Percentiles rank a stretch among this genome's conserved stretches.
phyloP scores from a whole-genome alignment of 2,797 vertebrate genomes.

The Spea hammondii region DNA sequence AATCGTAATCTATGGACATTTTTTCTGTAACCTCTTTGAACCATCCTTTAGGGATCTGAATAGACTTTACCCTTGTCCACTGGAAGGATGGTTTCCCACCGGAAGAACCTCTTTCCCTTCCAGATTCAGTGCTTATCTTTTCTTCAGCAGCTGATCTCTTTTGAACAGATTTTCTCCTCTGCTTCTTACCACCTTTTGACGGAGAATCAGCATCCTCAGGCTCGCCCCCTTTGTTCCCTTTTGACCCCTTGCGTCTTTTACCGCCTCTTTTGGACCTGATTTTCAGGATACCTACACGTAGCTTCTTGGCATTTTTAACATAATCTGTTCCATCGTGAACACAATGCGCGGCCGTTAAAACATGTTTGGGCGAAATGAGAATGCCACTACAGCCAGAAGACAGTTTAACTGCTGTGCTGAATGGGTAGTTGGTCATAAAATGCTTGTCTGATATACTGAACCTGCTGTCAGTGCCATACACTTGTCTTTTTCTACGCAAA shows the following conservation, averaged over 20 bases:
- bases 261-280: slow-evolving; percentile 73
- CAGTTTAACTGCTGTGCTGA: slow-evolving; percentile 90
- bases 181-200: slow-evolving; percentile 62
- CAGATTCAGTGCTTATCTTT: slow-evolving; percentile 54
- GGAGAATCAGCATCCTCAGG: slow-evolving; percentile 58
- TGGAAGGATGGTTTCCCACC: slow-evolving; percentile 79
- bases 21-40: slow-evolving; percentile 74
- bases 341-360: slow-evolving; percentile 94
- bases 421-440: slow-evolving; percentile 88
- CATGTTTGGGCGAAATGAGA: slow-evolving; percentile 86
- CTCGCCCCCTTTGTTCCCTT: slow-evolving; percentile 61
- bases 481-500: slow-evolving; percentile 77
- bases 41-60: slow-evolving; percentile 92
- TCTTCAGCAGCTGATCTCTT: slow-evolving; percentile 62
- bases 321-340: slow-evolving; percentile 90
- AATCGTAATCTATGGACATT: slow-evolving; percentile 87
- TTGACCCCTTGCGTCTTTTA: slow-evolving; percentile 59
- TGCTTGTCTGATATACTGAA: slow-evolving; percentile 91
- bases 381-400: slow-evolving; percentile 94
- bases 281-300: slow-evolving; percentile 88
- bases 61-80: slow-evolving; percentile 92
- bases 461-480: slow-evolving; percentile 89
- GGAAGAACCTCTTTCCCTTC: slow-evolving; percentile 49
- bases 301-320: slow-evolving; percentile 79
- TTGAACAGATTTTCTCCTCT: slow-evolving; percentile 74